These are phyloP conservation scores for Hololepta plana DNA, from an alignment of 2,888 invertebrate genomes.

Conservation along the genomic window DNA sequence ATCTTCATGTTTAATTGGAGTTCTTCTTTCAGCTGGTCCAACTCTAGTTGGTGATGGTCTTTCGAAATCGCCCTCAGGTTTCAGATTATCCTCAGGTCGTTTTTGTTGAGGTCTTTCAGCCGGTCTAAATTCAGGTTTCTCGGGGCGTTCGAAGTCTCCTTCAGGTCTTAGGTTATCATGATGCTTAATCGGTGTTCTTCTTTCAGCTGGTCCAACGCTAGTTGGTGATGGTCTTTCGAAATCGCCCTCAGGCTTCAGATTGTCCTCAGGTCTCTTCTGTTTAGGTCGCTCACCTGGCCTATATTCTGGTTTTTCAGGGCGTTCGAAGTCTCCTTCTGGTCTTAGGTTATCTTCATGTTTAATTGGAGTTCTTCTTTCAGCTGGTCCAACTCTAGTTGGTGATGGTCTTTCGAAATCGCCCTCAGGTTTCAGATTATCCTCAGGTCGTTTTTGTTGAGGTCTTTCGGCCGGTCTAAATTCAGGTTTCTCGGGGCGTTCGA, in stretches of 20 bases:
- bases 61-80: slow-evolving; percentile 40
- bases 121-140: slow-evolving; percentile 24
- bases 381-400: slow-evolving; percentile 23
- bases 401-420: slow-evolving; percentile 27
- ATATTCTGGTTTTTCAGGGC: slow-evolving; percentile 24
- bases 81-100: slow-evolving; percentile 35
- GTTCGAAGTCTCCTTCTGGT: slow-evolving; percentile 38
- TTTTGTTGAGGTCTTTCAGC: slow-evolving; percentile 25
- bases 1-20: slow-evolving; percentile 29
- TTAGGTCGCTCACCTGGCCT: slow-evolving; percentile 34
- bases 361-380: slow-evolving; percentile 18
- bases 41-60: slow-evolving; percentile 28
- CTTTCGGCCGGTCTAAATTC: slow-evolving; percentile 19
- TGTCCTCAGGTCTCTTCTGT: slow-evolving; percentile 31
- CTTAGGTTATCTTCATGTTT: slow-evolving; percentile 31
- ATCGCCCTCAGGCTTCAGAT: slow-evolving; percentile 33
- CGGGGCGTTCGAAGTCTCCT: slow-evolving; percentile 30
- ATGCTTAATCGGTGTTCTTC: slow-evolving; percentile 34
- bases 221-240: slow-evolving; percentile 29
- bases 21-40: slow-evolving; percentile 31
- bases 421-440: slow-evolving; percentile 26
- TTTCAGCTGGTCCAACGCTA: slow-evolving; percentile 33
- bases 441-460: slow-evolving; percentile 30
- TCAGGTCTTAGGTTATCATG: slow-evolving; percentile 26
- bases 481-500: slow-evolving; percentile 23